Evolutionary conservation across 2,113 vertebrate genomes (phyloP), one percentile per base, ranked within the genome.

Genomic region (Capricornis sumatraensis): DNA sequence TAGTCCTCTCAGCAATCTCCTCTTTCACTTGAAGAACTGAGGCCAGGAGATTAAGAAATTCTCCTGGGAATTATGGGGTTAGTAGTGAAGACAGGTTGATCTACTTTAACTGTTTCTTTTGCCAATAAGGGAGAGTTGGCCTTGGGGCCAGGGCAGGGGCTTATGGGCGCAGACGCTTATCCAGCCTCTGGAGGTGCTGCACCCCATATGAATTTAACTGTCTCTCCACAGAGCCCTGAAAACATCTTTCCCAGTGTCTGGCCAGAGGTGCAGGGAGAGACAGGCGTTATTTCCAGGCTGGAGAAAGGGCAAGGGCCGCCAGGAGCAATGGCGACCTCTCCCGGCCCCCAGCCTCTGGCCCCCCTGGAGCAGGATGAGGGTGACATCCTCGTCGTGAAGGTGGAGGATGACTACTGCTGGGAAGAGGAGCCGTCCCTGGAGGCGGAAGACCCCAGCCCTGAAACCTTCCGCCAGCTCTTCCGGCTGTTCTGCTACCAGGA

Each of bases 401-500:
- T 96, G 57, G 93, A 96, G 36, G 93, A 96, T 7, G 97, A 95
- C 47, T 93, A 82, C 71, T 64, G 67, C 79, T 93, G 89, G 89
- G 93, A 93, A 87, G 89, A 87, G 36, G 93, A 90, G 71, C 58
- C 67, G 12, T 74, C 92, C 1, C 6, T 47, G 50, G 53, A 93
- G 71, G 28, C 33, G 1, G 86, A 95, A 43, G 85, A 90, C 89
- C 89, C 89, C 36, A 92, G 95, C 58, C 95, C 93, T 0, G 97
- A 97, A 87, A 93, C 97, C 40, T 96, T 82, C 71, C 60, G 81
- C 36, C 97, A 87, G 47, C 95, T 92, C 45, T 96, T 97, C 67
- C 30, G 87, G 74, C 95, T 95, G 45, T 97, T 97, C 60, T 96
- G 95, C 82, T 97, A 90, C 33, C 93, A 95, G 53, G 86, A 96